Evolutionary conservation across 2,113 vertebrate genomes (phyloP).

Genomic region (Tinamus guttatus): DNA sequence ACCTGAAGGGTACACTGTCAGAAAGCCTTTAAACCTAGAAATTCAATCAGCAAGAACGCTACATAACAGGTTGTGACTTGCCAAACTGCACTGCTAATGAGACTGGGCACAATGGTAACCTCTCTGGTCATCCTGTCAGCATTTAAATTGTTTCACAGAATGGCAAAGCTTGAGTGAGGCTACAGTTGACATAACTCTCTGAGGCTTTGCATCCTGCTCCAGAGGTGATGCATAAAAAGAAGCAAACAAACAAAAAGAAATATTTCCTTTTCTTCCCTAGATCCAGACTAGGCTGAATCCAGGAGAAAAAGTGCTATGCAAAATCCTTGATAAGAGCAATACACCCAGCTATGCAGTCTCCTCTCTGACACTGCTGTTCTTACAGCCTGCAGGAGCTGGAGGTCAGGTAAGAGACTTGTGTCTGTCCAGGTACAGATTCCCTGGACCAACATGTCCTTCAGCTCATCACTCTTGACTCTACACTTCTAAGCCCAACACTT

Average conservation of each 20-base stretch:
- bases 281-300: background rate
- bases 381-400: background rate
- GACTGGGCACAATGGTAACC: background rate
- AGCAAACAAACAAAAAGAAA: background rate
- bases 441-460: background rate
- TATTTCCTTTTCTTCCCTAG: background rate
- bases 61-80: background rate
- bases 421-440: background rate
- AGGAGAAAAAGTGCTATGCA: background rate
- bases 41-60: background rate
- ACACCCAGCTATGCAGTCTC: background rate
- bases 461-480: background rate
- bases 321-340: background rate
- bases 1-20: background rate
- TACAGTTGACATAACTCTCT: background rate
- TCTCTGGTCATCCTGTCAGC: background rate
- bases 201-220: background rate
- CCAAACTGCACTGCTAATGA: conserved; percentile 9
- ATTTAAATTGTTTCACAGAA: background rate
- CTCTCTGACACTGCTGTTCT: background rate
- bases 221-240: background rate
- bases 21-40: background rate
- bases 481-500: background rate
- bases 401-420: background rate
- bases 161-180: background rate